Base-by-base conservation (phyloP, 2,113 vertebrate genomes). In the Microcebus murinus region DNA sequence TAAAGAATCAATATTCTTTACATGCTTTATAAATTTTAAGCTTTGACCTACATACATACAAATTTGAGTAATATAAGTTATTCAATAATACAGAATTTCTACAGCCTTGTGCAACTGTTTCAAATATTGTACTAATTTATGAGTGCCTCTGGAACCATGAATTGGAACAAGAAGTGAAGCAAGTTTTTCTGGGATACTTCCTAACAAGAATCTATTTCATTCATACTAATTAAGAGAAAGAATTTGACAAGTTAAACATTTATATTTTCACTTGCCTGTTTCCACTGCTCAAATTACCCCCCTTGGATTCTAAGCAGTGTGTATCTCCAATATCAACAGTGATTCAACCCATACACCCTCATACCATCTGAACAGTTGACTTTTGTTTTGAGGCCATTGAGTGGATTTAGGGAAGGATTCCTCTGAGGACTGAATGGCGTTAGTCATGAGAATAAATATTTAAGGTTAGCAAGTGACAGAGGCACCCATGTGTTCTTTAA, bases 231-330 rank as follows among this genome's bases (percentile, higher is more conserved):
- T 87, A 89, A 76, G 25, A 89, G 18, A 13, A 87, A 80, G 11
- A 88, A 74, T 93, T 79, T 81, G 52, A 91, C 86, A 93, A 91
- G 50, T 90, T 84, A 92, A 77, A 27, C 36, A 83, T 70, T 96
- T 77, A 55, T 34, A 39, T 90, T 90, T 95, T 91, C 39, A 55
- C 71, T 82, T 90, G 21, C 20, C 36, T 83, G n/a, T 93, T 91
- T 71, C 55, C n/a, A 61, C 25, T 91, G 61, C 42, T 86, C 94
- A 90, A 85, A 84, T 90, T 68, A 79, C 50, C 9, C 27, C 27
- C n/a, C 45, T 39, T 86, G 6, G 36, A 87, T 61, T 91, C 77
- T 52, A 80, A 87, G 27, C 57, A 77, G 77, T 34, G 10, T 87
- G 18, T 27, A 34, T 85, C n/a, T 39, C 42, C 36, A 73, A 57